Conservation (phyloP, 2,113 vertebrate genomes). For the Paedocypris sp. region DNA sequence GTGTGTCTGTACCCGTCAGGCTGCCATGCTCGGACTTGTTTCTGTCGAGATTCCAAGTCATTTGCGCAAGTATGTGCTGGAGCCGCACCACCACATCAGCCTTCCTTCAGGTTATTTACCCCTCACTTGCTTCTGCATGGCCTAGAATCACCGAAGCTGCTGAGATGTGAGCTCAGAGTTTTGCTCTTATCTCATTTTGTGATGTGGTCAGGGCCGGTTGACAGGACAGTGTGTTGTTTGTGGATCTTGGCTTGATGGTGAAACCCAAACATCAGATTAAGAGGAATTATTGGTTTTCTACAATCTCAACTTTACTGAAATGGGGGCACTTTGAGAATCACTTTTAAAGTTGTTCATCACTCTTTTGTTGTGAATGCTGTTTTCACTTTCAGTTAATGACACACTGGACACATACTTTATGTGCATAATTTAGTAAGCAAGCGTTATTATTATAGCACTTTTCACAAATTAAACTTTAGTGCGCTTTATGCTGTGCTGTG, state of each 20-base stretch:
- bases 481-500: too few relatives aligned
- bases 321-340: too few relatives aligned
- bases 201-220: neutral
- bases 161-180: neutral
- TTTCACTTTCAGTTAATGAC: too few relatives aligned
- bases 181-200: neutral
- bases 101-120: neutral
- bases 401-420: too few relatives aligned
- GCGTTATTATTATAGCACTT: too few relatives aligned
- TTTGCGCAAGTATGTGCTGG: slow-evolving; percentile 44
- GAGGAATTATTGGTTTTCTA: neutral
- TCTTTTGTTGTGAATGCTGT: too few relatives aligned
- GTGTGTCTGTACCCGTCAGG: slow-evolving; percentile 52
- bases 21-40: slow-evolving; percentile 58
- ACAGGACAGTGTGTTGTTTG: neutral
- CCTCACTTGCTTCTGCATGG: neutral
- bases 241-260: neutral
- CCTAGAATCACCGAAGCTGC: neutral
- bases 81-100: neutral
- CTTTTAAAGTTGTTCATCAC: too few relatives aligned
- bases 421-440: too few relatives aligned
- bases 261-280: neutral
- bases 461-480: too few relatives aligned
- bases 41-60: slow-evolving; percentile 55
- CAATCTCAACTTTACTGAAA: too few relatives aligned